phyloP scores from a whole-genome alignment of 2,113 vertebrate genomes.

The Platycercus adscitus region DNA sequence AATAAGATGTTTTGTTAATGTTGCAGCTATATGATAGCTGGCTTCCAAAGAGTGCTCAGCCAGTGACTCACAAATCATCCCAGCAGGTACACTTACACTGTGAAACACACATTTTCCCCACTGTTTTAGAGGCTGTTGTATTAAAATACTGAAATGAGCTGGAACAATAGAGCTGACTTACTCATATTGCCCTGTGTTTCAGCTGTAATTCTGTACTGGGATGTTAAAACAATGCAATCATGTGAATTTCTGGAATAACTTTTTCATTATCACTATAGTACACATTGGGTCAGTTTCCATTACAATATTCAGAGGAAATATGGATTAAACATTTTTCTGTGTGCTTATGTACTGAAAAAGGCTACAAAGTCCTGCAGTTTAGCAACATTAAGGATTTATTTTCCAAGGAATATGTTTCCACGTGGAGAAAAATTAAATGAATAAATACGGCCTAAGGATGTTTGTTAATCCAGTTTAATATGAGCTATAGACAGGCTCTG shows the following conservation, averaged over 20 bases:
- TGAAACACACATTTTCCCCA: not conserved
- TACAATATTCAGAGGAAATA: not conserved
- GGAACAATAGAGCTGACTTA: not conserved
- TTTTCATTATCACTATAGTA: not conserved
- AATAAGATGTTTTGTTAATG: not conserved
- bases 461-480: conserved; percentile 10
- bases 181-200: not conserved
- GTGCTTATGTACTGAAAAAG: not conserved
- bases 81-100: conserved; percentile 31
- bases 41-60: not conserved
- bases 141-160: conserved; percentile 34
- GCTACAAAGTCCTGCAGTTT: not conserved
- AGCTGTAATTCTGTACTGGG: not conserved
- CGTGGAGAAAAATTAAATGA: not conserved
- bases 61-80: not conserved
- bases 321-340: not conserved
- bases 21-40: not conserved
- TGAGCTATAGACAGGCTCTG: not conserved
- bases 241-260: not conserved
- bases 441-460: not conserved
- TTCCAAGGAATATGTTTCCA: not conserved
- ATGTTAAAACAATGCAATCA: not conserved
- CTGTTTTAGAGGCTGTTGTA: not conserved
- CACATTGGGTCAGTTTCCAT: not conserved
- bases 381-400: not conserved